Base-by-base conservation (phyloP, 2,797 vertebrate genomes). In the Macrochelys suwanniensis region DNA sequence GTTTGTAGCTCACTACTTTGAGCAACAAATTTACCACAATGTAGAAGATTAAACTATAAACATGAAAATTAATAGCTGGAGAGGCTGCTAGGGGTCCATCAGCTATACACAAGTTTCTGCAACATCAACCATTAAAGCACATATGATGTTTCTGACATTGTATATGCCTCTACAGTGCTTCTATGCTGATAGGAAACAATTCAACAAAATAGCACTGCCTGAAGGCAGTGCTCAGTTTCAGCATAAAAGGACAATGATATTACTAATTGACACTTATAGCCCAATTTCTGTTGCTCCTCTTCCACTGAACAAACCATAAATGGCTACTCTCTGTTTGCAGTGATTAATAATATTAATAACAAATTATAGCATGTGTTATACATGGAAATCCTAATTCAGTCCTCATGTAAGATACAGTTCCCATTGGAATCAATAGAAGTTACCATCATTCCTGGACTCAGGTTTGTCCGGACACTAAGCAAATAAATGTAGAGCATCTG, bases 211-310 rank as follows among this genome's bases (percentile, higher is more conserved):
- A 82, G 7, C 51, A 57, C 57, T 84, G 94, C 80, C 68, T 88
- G 81, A 81, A 89, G 74, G 45, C 9, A 51, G 26, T 82, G n/a
- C 3, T 94, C 51, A 95, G 47, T 80, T 90, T 45, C 81, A 92
- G 21, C 7, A 65, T 71, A 26, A 93, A 94, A 87, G 33, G 33
- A 42, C 28, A 76, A 21, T 15, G 31, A 28, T 71, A 91, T 83
- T 92, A 92, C 59, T 94, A 45, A 79, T 85, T 82, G 84, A 82
- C 13, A 78, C 49, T 53, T 79, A 93, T 83, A 95, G 59, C 37
- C 78, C 84, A 83, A 59, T 91, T 91, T 94, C 79, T 31, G 53
- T 78, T 93, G 85, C 4, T 9, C 84, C 59, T 56, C 28, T 88
- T 89, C 19, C 42, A 21, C 82, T 90, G 94, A 94, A 65, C 15